These are phyloP conservation scores for Tetragonisca angustula DNA, from an alignment of 2,888 invertebrate genomes.

Conservation along the genomic window DNA sequence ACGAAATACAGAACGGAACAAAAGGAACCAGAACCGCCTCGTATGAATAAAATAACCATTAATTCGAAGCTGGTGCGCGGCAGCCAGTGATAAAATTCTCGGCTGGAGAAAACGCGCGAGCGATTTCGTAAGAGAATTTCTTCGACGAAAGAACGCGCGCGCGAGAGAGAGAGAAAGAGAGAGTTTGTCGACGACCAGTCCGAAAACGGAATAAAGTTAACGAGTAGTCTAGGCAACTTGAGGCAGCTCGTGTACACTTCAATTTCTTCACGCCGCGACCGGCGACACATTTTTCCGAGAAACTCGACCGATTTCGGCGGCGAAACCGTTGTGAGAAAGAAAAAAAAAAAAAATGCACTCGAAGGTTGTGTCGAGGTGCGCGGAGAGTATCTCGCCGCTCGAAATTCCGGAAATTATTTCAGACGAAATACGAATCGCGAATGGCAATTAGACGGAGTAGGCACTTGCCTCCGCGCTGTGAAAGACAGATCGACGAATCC, in stretches of 20 bases:
- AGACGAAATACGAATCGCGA: neutral
- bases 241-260: slow-evolving; percentile 37
- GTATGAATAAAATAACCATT: slow-evolving; percentile 71
- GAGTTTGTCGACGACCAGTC: neutral
- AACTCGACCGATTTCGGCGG: slow-evolving; percentile 31
- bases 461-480: neutral
- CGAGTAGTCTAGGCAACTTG: slow-evolving; percentile 47
- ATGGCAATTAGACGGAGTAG: slow-evolving; percentile 2
- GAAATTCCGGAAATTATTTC: neutral
- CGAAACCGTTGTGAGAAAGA: neutral
- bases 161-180: neutral
- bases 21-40: slow-evolving; percentile 51
- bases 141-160: no score
- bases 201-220: slow-evolving; percentile 50
- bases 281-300: slow-evolving; percentile 39
- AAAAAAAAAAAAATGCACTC: neutral
- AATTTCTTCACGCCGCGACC: slow-evolving; percentile 30
- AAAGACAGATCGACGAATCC: neutral
- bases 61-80: slow-evolving; percentile 49
- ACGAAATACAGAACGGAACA: slow-evolving; percentile 60
- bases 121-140: slow-evolving; percentile 22
- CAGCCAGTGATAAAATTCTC: slow-evolving; percentile 45
- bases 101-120: slow-evolving; percentile 9
- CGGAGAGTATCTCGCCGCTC: neutral
- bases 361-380: slow-evolving; percentile 7